Percentiles rank a stretch among this genome's conserved stretches.
Evolutionary conservation across 2,113 vertebrate genomes (phyloP).

Genomic region (Nematolebias whitei): DNA sequence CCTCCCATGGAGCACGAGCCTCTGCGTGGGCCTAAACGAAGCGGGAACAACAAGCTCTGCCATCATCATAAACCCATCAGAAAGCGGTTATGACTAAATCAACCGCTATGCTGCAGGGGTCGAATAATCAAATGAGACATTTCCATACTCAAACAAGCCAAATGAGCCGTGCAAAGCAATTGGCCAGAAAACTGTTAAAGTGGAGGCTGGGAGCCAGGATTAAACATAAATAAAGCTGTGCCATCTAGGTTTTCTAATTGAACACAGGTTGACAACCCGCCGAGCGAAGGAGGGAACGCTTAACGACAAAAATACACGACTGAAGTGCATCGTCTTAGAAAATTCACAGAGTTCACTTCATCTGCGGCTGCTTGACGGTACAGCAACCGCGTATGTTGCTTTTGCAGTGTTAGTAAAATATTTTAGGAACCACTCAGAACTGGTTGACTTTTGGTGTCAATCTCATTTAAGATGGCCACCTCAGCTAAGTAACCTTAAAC

Average conservation of each 20-base stretch:
- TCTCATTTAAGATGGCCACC: no score
- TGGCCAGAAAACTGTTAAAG: conserved; percentile 68
- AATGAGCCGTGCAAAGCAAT: conserved; percentile 60
- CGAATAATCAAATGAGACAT: conserved; percentile 63
- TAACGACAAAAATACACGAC: background rate
- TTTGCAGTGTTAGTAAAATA: no score
- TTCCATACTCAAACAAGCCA: conserved; percentile 65
- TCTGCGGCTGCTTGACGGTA: background rate
- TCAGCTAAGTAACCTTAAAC: no score
- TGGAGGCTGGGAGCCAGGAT: conserved; percentile 51
- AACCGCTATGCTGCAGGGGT: conserved; percentile 52
- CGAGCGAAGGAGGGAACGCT: background rate
- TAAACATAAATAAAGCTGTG: conserved; percentile 36
- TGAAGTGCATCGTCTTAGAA: background rate
- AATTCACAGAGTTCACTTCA: background rate
- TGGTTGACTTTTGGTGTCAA: no score
- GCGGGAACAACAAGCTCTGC: conserved; percentile 29
- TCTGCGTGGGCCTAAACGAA: conserved; percentile 43
- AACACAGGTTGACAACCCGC: conserved; percentile 31
- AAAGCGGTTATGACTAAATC: conserved; percentile 36
- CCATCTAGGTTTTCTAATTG: conserved; percentile 24
- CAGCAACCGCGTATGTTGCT: background rate
- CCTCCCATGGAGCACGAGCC: no score
- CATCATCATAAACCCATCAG: conserved; percentile 60
- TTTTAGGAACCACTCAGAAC: no score